A percentile compares a stretch with the other conserved stretches of the same genome.
Evolutionary conservation across 2,888 invertebrate genomes (phyloP).

Genomic region (Pollenia labialis): DNA sequence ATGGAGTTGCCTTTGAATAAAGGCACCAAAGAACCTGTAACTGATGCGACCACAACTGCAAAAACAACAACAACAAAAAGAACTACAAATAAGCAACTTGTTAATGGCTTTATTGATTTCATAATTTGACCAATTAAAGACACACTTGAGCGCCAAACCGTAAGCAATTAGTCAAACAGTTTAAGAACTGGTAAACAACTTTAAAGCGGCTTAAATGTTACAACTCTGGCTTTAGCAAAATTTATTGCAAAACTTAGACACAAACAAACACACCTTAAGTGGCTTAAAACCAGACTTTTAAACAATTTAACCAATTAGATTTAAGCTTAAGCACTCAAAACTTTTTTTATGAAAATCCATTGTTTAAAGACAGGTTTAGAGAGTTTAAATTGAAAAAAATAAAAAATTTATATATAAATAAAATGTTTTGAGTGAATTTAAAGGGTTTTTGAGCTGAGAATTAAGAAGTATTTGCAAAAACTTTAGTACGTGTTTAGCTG

Average conservation of each 20-base stretch:
- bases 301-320: conserved; percentile 64
- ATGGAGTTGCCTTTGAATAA: background rate
- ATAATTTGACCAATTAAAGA: conserved; percentile 75
- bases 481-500: conserved; percentile 64
- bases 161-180: conserved; percentile 63
- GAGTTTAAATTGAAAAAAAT: conserved; percentile 15
- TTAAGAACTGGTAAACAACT: conserved; percentile 10
- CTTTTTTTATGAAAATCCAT: background rate
- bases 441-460: conserved; percentile 54
- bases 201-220: conserved; percentile 20
- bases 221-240: conserved; percentile 15
- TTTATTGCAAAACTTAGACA: conserved; percentile 24
- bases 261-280: background rate
- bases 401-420: background rate
- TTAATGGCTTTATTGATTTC: conserved; percentile 73
- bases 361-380: conserved; percentile 66
- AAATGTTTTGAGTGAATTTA: conserved; percentile 46
- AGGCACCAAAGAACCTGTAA: conserved; percentile 6
- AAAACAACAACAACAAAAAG: conserved; percentile 31
- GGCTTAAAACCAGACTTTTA: conserved; percentile 29
- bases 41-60: background rate
- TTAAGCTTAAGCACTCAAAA: conserved; percentile 61
- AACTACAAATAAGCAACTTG: conserved; percentile 72
- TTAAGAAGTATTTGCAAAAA: conserved; percentile 21
- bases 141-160: conserved; percentile 65